Evolutionary conservation across 2,888 invertebrate genomes (phyloP).

Genomic region (Piscicola geometra): DNA sequence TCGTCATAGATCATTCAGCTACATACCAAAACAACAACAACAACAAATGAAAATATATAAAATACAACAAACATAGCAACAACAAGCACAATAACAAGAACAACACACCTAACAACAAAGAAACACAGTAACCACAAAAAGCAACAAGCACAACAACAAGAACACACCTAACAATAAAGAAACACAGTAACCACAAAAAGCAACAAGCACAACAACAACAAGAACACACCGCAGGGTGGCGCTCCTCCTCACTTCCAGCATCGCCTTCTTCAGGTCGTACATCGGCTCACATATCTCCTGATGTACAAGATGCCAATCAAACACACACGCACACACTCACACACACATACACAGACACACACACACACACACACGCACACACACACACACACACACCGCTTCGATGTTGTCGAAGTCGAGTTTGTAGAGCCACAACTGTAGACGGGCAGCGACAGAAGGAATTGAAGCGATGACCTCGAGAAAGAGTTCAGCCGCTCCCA

Average conservation of each 20-base stretch:
- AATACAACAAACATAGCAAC: neutral
- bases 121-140: too few relatives aligned
- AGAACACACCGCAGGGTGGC: conserved; percentile 78
- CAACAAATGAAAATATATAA: neutral
- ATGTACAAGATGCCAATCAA: neutral
- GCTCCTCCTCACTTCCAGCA: conserved; percentile 81
- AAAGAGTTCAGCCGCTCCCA: conserved; percentile 93
- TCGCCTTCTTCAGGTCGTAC: conserved; percentile 95
- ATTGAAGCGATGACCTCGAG: conserved; percentile 92
- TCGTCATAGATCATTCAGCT: too few relatives aligned
- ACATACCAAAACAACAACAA: too few relatives aligned
- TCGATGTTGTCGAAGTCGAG: conserved; percentile 95
- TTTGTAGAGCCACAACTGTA: conserved; percentile 96
- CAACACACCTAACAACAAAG: too few relatives aligned
- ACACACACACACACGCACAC: conserved; percentile 56
- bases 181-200: too few relatives aligned
- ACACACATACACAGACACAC: conserved; percentile 43
- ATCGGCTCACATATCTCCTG: conserved; percentile 96
- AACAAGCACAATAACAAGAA: too few relatives aligned
- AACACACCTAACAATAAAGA: too few relatives aligned
- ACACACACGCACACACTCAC: neutral
- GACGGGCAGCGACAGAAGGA: conserved; percentile 83
- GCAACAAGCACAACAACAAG: too few relatives aligned
- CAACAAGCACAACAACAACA: too few relatives aligned
- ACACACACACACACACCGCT: conserved; percentile 61